These are phyloP conservation scores for Cabera pusaria DNA, from an alignment of 2,888 invertebrate genomes.

Conservation along the genomic window DNA sequence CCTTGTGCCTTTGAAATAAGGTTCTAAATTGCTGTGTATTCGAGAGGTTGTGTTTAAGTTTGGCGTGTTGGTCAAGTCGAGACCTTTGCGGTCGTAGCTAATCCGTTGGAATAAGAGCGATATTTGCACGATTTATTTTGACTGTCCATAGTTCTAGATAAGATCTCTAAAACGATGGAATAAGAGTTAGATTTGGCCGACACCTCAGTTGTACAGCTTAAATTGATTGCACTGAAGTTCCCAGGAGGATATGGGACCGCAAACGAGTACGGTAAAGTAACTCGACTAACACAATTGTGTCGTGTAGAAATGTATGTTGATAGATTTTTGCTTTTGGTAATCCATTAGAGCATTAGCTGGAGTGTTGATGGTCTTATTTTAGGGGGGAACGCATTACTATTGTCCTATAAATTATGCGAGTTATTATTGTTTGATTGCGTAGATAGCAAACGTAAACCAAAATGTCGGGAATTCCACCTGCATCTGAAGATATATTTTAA, in stretches of 20 bases:
- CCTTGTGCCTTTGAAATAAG: slow-evolving; percentile 8
- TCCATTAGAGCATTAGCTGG: neutral
- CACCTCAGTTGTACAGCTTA: slow-evolving; percentile 31
- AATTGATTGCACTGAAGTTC: slow-evolving; percentile 42
- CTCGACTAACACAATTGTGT: slow-evolving; percentile 26
- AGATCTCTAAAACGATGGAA: slow-evolving; percentile 1
- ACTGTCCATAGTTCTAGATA: neutral
- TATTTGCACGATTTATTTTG: slow-evolving; percentile 1
- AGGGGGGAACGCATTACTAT: too few relatives aligned
- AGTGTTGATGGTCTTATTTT: too few relatives aligned
- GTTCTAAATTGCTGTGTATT: slow-evolving; percentile 6
- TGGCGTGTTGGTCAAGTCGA: neutral
- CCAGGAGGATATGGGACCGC: slow-evolving; percentile 29
- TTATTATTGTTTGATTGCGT: too few relatives aligned
- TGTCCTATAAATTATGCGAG: too few relatives aligned
- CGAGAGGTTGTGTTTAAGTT: neutral
- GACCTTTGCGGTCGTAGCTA: neutral
- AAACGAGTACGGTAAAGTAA: slow-evolving; percentile 35
- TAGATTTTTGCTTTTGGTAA: slow-evolving; percentile 5
- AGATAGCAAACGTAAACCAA: too few relatives aligned
- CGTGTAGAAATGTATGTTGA: slow-evolving; percentile 1
- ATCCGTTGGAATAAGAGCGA: slow-evolving; percentile 1
- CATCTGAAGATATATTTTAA: too few relatives aligned
- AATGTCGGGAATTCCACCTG: too few relatives aligned
- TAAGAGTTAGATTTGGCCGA: slow-evolving; percentile 10